These are phyloP conservation scores for Yasuhikotakia modesta DNA, from an alignment of 2,797 vertebrate genomes.

Conservation along the genomic window DNA sequence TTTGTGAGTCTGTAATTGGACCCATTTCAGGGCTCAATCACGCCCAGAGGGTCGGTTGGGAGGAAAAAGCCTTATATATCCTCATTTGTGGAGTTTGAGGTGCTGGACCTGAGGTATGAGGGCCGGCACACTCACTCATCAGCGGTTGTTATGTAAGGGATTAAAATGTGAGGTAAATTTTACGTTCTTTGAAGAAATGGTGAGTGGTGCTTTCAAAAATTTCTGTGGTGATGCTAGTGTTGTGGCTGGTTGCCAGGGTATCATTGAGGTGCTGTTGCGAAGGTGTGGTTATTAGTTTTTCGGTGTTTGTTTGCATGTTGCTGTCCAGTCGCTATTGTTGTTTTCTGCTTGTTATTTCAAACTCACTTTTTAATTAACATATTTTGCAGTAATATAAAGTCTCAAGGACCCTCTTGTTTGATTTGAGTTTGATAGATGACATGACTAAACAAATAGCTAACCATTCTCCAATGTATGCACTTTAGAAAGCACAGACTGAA, in stretches of 20 bases:
- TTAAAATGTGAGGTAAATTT: neutral
- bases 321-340: too few relatives aligned
- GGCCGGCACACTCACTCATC: neutral
- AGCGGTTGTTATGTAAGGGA: neutral
- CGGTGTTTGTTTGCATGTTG: neutral
- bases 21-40: conserved; percentile 48
- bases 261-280: neutral
- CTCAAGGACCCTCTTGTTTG: neutral
- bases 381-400: too few relatives aligned
- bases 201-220: neutral
- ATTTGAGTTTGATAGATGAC: neutral
- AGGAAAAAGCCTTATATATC: conserved; percentile 18
- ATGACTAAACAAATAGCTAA: neutral
- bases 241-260: neutral
- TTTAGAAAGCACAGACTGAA: neutral
- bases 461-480: neutral
- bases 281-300: neutral
- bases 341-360: too few relatives aligned
- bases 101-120: conserved; percentile 4
- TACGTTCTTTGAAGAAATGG: neutral
- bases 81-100: conserved; percentile 11
- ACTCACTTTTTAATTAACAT: too few relatives aligned
- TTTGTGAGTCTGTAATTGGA: conserved; percentile 52
- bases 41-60: conserved; percentile 22
- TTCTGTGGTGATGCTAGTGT: neutral